phyloP scores from a whole-genome alignment of 2,888 invertebrate genomes.

The Phengaris alcon region DNA sequence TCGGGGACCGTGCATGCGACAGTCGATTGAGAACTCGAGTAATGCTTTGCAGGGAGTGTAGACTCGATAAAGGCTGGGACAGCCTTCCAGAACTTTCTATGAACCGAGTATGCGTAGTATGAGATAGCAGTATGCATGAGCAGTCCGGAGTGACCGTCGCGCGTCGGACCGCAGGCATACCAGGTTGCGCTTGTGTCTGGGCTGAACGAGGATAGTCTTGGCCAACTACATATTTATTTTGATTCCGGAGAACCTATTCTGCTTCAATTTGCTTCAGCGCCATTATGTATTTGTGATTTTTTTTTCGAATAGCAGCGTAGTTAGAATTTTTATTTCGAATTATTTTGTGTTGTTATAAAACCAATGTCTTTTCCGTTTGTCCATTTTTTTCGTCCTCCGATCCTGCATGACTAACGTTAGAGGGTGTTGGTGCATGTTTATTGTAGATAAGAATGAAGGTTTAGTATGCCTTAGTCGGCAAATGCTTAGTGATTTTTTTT shows the following conservation, averaged over 20 bases:
- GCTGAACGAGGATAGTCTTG: conserved; percentile 72
- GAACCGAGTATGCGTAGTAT: conserved; percentile 49
- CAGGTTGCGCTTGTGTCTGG: conserved; percentile 58
- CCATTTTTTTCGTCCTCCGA: conserved; percentile 63
- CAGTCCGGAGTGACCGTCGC: conserved; percentile 42
- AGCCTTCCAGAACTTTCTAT: conserved; percentile 60
- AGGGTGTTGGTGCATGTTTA: conserved; percentile 68
- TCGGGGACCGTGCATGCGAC: conserved; percentile 52
- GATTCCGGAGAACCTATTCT: conserved; percentile 80
- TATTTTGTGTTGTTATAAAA: conserved; percentile 53
- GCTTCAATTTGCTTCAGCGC: conserved; percentile 78
- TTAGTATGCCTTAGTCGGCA: conserved; percentile 11
- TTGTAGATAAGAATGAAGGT: conserved; percentile 18
- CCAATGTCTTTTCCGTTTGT: conserved; percentile 76
- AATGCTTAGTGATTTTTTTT: conserved; percentile 26
- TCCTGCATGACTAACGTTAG: conserved; percentile 64
- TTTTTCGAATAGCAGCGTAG: conserved; percentile 63
- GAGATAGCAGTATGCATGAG: conserved; percentile 56
- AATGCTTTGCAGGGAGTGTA: conserved; percentile 66
- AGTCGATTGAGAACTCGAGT: conserved; percentile 57
- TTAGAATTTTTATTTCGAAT: conserved; percentile 69
- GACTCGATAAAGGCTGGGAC: conserved; percentile 66
- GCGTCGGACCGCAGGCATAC: conserved; percentile 10
- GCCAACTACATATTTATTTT: conserved; percentile 77
- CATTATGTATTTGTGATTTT: conserved; percentile 70